Evolutionary conservation across 2,888 invertebrate genomes (phyloP), one percentile per base, ranked within the genome.

Genomic region (Dimorphilus gyrociliatus): DNA sequence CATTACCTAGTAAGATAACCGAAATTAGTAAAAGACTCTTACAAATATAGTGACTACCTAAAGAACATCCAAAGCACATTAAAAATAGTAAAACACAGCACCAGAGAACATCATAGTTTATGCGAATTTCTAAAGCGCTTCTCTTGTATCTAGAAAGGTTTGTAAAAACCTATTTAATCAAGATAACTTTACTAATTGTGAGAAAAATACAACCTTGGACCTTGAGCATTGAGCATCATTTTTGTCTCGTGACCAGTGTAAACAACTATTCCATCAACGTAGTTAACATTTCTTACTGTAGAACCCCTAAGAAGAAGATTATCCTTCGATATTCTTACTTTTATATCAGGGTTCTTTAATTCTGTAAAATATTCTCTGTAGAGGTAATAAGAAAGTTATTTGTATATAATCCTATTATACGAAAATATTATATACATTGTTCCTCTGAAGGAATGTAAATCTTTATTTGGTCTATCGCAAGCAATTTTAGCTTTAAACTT

Each of bases 231-330:
- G 39, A 92, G 71, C 84, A 92, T 84, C 13, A 90, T 84, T 66
- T 94, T 94, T 12, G 90, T 90, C 68, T 94, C 92, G 62, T 85
- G 85, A 35, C 92, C 82, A 71, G 60, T 86, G 69, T 94, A 94
- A 31, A 94, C 80, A 28, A 92, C 86, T 54, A 94, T 78, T 34
- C 92, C 94, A 61, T 92, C 92, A 23, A 92, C 74, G 60, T 73
- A 92, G 63, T 90, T 88, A 7, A 94, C 92, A 64, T 94, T 94
- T 67, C 90, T 85, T 47, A 94, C 71, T 42, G 81, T 73, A 63
- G 90, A 92, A 58, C 90, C 92, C 51, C 92, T 70, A 38, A 94
- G 72, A 45, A 94, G 67, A 42, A 94, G 72, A 68, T 90, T 85
- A 51, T 86, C 84, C 31, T 84, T 81, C 48, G 45, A 50, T 4